These are phyloP conservation scores for Margaritifera margaritifera DNA, from an alignment of 2,888 invertebrate species.

Conservation along the genomic window DNA sequence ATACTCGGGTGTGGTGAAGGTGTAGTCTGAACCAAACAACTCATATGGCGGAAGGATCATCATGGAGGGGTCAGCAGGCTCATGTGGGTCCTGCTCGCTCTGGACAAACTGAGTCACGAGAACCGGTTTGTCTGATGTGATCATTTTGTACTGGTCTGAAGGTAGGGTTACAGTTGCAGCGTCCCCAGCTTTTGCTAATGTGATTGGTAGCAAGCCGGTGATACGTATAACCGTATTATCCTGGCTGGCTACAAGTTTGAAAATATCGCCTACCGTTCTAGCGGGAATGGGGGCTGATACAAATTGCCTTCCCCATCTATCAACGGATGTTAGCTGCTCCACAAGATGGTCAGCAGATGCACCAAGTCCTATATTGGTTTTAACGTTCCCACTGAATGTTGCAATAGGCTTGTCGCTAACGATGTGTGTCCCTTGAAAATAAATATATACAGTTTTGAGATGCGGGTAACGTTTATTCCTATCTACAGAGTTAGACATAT, in stretches of 20 bases:
- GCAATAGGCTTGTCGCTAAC: constrained; percentile 35
- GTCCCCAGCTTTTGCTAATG: constrained; percentile 28
- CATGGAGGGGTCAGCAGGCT: constrained; percentile 59
- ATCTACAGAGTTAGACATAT: too few species aligned
- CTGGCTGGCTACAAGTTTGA: constrained; percentile 45
- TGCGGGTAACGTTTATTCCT: too few species aligned
- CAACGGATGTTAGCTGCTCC: constrained; percentile 52
- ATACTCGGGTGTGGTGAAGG: constrained; percentile 50
- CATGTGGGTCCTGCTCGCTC: constrained; percentile 41
- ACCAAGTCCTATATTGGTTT: constrained; percentile 34
- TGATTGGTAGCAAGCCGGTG: constrained; percentile 27
- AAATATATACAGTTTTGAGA: too few species aligned
- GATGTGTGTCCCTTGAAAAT: constrained; percentile 34
- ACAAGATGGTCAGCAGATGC: constrained; percentile 55
- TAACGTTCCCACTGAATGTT: constrained; percentile 43
- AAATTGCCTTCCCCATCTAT: constrained; percentile 61
- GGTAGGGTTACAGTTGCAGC: constrained; percentile 22
- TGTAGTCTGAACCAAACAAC: constrained; percentile 51
- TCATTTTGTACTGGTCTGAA: constrained; percentile 28
- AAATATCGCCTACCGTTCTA: constrained; percentile 55
- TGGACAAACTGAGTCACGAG: constrained; percentile 44
- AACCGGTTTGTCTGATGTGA: constrained; percentile 36
- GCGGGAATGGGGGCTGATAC: constrained; percentile 57
- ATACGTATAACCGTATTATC: constrained; percentile 33
- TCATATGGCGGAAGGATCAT: constrained; percentile 52